Evolutionary conservation across 2,888 invertebrate genomes (phyloP).

Genomic region (Bedellia somnulentella): DNA sequence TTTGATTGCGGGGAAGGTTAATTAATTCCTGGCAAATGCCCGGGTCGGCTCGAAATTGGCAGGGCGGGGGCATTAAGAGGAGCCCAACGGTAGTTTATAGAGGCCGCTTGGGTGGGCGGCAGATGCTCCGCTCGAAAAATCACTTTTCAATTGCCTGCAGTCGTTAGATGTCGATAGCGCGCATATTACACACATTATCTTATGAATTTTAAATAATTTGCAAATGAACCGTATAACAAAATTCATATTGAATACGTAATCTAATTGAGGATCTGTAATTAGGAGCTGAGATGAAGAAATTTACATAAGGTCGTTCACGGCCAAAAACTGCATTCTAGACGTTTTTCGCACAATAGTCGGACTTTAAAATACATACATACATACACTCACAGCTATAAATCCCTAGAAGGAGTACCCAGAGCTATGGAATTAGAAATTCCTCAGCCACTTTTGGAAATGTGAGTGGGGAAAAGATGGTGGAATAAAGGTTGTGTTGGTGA

Average conservation of each 20-base stretch:
- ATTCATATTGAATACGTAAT: no score
- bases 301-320: no score
- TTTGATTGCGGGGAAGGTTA: neutral
- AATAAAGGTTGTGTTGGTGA: no score
- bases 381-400: no score
- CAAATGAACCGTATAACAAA: conserved; percentile 10
- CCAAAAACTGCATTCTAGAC: no score
- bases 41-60: neutral
- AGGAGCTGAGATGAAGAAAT: conserved; percentile 1
- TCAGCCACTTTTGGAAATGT: no score
- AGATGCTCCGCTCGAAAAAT: conserved; percentile 31
- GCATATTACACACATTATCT: conserved; percentile 25
- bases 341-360: no score
- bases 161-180: conserved; percentile 25
- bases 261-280: no score
- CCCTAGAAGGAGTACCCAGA: no score
- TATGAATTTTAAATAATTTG: conserved; percentile 28
- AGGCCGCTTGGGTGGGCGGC: conserved; percentile 33
- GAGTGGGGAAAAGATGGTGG: no score
- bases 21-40: neutral
- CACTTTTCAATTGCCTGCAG: conserved; percentile 30
- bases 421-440: no score
- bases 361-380: no score
- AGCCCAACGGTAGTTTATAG: conserved; percentile 1
- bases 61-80: conserved; percentile 5